Evolutionary conservation across 2,797 vertebrate genomes (phyloP).

Genomic region (Bradypodion ventrale): DNA sequence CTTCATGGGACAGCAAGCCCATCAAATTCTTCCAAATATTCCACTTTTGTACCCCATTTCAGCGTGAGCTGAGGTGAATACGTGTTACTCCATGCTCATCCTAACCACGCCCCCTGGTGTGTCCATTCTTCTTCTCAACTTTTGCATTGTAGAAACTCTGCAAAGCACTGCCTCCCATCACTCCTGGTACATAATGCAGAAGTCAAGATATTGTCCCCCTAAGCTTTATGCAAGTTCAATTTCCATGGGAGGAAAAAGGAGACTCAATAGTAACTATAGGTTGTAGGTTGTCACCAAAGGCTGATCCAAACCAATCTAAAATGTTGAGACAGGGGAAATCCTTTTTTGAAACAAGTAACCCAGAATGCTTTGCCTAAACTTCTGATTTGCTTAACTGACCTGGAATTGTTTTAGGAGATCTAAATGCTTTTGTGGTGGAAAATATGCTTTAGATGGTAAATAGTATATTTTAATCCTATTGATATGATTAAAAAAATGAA

Average conservation of each 20-base stretch:
- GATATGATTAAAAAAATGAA: too few relatives aligned
- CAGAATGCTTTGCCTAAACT: not conserved
- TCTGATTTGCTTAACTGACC: not conserved
- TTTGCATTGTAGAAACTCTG: not conserved
- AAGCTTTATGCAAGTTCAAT: not conserved
- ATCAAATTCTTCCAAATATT: too few relatives aligned
- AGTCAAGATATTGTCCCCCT: not conserved
- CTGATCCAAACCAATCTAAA: not conserved
- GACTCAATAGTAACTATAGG: not conserved
- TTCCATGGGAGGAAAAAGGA: not conserved
- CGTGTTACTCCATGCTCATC: too few relatives aligned
- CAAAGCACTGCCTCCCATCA: not conserved
- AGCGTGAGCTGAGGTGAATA: too few relatives aligned
- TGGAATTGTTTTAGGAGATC: too few relatives aligned
- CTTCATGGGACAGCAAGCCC: too few relatives aligned
- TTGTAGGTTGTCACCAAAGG: not conserved
- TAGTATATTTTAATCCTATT: not conserved
- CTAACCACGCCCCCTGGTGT: too few relatives aligned
- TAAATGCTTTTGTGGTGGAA: too few relatives aligned
- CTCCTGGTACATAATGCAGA: not conserved
- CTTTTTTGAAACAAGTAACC: not conserved
- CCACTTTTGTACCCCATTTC: too few relatives aligned
- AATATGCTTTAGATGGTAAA: not conserved
- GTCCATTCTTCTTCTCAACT: fast-evolving
- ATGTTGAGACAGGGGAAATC: not conserved